Evolutionary conservation across 2,797 vertebrate species (phyloP).

Genomic region (Atherinosoma microstoma): DNA sequence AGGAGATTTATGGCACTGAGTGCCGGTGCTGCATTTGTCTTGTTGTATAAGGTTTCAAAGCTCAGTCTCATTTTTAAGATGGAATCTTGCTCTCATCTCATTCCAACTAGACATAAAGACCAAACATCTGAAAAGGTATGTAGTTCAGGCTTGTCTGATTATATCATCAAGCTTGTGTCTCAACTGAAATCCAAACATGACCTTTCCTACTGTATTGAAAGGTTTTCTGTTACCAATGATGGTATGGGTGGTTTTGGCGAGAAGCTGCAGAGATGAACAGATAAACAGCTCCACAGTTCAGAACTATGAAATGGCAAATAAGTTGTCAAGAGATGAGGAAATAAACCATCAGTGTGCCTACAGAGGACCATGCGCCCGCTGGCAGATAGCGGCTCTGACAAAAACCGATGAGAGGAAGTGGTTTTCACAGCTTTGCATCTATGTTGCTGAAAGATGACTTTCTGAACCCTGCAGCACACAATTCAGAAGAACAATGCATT

Average conservation of each 20-base stretch:
- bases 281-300: background rate
- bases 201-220: background rate
- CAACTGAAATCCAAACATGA: background rate
- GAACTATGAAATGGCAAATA: background rate
- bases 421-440: constrained; percentile 42
- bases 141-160: background rate
- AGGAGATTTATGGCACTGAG: background rate
- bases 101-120: background rate
- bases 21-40: background rate
- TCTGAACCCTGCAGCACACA: background rate
- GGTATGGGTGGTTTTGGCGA: background rate
- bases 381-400: background rate
- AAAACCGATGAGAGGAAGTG: constrained; percentile 49
- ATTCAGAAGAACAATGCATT: background rate
- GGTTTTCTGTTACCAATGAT: background rate
- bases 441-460: background rate
- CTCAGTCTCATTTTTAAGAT: too few relatives aligned
- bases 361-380: background rate
- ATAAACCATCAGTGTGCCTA: background rate
- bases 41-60: background rate
- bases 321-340: background rate
- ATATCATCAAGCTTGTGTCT: background rate
- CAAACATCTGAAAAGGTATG: background rate
- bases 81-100: background rate
- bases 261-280: background rate